A percentile compares a stretch with the other conserved stretches of the same genome.
Conservation (phyloP, 2,113 vertebrate genomes). For the Motacilla tschutschensis region DNA sequence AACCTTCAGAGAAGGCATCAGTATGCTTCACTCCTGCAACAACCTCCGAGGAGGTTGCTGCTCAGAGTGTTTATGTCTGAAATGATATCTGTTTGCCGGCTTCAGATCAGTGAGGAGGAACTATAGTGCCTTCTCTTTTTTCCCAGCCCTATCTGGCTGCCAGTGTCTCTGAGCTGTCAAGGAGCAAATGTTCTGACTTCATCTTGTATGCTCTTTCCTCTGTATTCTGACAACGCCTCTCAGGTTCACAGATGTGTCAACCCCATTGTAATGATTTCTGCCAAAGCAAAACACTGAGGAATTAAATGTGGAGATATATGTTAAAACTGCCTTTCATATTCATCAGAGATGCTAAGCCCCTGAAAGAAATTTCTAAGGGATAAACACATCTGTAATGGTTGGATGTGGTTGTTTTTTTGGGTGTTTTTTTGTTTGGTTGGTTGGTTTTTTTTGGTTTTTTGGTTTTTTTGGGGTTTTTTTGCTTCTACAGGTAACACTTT, state of each 20-base stretch:
- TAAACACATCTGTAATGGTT: not conserved
- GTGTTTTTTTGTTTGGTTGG: not conserved
- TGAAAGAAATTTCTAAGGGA: not conserved
- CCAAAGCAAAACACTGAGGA: not conserved
- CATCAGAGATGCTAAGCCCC: not conserved
- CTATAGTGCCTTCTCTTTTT: not conserved
- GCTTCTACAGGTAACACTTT: not conserved
- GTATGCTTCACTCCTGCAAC: not conserved
- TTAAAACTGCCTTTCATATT: not conserved
- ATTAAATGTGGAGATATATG: not conserved
- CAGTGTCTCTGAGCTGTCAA: not conserved
- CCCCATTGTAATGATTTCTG: slow-evolving; percentile 7
- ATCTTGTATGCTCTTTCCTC: not conserved
- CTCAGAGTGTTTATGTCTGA: not conserved
- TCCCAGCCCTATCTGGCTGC: not conserved
- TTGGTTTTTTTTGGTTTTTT: too few relatives aligned
- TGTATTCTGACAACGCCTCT: not conserved
- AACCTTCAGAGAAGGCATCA: not conserved
- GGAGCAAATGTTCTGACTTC: slow-evolving; percentile 31
- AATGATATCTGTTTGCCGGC: slow-evolving; percentile 2
- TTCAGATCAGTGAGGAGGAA: slow-evolving; percentile 32
- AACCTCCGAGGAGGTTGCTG: not conserved
- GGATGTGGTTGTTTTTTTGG: not conserved
- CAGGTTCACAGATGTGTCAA: not conserved
- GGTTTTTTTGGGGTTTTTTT: not conserved